These are phyloP conservation scores for Cisticola juncidis DNA, from an alignment of 2,113 vertebrate genomes.

Conservation along the genomic window DNA sequence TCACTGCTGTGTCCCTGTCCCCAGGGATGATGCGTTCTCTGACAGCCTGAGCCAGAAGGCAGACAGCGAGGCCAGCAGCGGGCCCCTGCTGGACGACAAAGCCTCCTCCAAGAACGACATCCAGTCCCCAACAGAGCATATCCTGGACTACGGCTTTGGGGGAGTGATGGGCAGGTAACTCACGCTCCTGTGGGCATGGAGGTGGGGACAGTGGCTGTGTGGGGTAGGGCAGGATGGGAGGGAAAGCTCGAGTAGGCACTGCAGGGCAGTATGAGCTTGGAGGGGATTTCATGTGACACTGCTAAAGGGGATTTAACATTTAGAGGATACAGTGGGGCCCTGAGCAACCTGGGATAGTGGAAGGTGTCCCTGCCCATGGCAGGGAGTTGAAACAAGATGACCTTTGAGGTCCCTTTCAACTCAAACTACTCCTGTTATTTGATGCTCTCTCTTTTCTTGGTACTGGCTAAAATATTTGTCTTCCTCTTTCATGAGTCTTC, in stretches of 20 bases:
- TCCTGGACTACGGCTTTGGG: conserved; percentile 89
- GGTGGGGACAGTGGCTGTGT: background rate
- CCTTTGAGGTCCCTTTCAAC: background rate
- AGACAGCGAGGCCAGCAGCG: conserved; percentile 96
- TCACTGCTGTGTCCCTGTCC: background rate
- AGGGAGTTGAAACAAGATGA: background rate
- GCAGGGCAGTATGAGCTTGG: background rate
- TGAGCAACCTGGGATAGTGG: background rate
- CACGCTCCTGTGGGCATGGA: background rate
- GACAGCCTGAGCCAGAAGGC: conserved; percentile 98
- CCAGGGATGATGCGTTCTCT: conserved; percentile 95
- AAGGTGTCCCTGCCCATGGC: background rate
- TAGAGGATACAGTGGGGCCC: background rate
- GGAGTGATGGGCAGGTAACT: conserved; percentile 91
- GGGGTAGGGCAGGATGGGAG: background rate
- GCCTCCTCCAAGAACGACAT: conserved; percentile 93
- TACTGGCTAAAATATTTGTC: background rate
- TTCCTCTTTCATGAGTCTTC: background rate
- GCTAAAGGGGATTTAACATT: background rate
- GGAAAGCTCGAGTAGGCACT: background rate
- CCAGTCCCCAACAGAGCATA: conserved; percentile 90
- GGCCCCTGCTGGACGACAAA: conserved; percentile 92
- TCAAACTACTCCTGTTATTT: background rate
- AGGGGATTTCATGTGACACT: background rate
- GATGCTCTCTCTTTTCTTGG: background rate